phyloP scores from a whole-genome alignment of 2,888 invertebrate genomes.

The Phortica magna region DNA sequence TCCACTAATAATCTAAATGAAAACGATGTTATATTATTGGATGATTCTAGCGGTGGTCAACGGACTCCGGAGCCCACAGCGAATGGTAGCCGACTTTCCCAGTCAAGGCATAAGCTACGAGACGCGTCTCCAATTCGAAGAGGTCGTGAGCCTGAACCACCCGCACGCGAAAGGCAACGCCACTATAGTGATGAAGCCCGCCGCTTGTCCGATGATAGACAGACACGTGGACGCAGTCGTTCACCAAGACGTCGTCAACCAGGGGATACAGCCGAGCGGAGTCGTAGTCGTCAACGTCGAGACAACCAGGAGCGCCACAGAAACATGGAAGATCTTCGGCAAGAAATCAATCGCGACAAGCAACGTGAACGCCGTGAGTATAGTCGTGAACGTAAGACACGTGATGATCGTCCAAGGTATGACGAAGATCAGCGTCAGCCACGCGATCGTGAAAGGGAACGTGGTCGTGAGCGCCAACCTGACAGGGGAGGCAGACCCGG shows the following conservation, averaged over 20 bases:
- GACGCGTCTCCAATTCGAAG: conserved; percentile 50
- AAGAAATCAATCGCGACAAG: conserved; percentile 78
- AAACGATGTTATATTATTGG: conserved; percentile 82
- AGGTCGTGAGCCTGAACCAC: neutral
- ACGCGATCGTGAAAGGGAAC: conserved; percentile 64
- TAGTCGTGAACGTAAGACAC: conserved; percentile 75
- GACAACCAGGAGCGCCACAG: conserved; percentile 76
- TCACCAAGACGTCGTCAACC: conserved; percentile 56
- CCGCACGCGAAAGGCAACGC: conserved; percentile 44
- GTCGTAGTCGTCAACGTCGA: conserved; percentile 75
- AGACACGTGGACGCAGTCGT: conserved; percentile 49
- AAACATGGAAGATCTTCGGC: conserved; percentile 77
- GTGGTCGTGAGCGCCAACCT: conserved; percentile 69
- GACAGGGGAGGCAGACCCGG: neutral
- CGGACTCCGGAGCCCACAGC: conserved; percentile 77
- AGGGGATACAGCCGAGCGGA: conserved; percentile 25
- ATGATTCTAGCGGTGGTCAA: conserved; percentile 83
- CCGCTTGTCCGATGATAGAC: conserved; percentile 44
- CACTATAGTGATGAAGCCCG: conserved; percentile 40
- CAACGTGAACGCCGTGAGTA: conserved; percentile 78
- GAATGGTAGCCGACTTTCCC: conserved; percentile 35
- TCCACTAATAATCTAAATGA: conserved; percentile 75
- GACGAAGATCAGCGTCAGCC: conserved; percentile 47
- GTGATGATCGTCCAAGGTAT: conserved; percentile 64
- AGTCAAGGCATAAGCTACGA: conserved; percentile 60